These are phyloP conservation scores for Argentina silus DNA, from an alignment of 2,797 vertebrate species.

Conservation along the genomic window DNA sequence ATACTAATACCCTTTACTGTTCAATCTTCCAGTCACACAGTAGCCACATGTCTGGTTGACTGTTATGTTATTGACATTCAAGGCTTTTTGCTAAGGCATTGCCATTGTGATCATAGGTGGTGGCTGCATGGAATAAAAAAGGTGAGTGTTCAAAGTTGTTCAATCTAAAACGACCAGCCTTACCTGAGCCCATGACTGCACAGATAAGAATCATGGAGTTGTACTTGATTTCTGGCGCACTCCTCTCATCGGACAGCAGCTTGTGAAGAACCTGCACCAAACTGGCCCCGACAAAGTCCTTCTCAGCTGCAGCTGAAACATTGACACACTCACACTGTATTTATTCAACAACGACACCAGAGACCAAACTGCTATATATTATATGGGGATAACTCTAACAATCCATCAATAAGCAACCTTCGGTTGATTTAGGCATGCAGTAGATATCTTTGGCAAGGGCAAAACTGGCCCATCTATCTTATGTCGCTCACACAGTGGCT, in stretches of 20 bases:
- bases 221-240: slow-evolving; percentile 98
- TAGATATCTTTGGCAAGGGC: not conserved
- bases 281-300: slow-evolving; percentile 89
- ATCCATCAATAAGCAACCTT: not conserved
- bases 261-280: slow-evolving; percentile 96
- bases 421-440: not conserved
- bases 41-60: too few species aligned
- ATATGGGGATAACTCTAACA: not conserved
- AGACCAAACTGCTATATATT: not conserved
- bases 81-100: too few species aligned
- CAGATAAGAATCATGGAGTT: slow-evolving; percentile 99
- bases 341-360: not conserved
- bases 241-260: slow-evolving; percentile 92
- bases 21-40: too few species aligned
- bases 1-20: too few species aligned
- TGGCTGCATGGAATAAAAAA: not conserved
- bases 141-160: not conserved
- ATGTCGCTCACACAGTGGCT: not conserved
- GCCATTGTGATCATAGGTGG: too few species aligned
- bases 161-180: slow-evolving; percentile 1
- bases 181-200: slow-evolving; percentile 94
- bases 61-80: too few species aligned
- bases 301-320: slow-evolving; percentile 87
- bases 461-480: not conserved
- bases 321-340: not conserved